Conservation (phyloP, 2,888 invertebrate species). For the Ornithoptera priamus region DNA sequence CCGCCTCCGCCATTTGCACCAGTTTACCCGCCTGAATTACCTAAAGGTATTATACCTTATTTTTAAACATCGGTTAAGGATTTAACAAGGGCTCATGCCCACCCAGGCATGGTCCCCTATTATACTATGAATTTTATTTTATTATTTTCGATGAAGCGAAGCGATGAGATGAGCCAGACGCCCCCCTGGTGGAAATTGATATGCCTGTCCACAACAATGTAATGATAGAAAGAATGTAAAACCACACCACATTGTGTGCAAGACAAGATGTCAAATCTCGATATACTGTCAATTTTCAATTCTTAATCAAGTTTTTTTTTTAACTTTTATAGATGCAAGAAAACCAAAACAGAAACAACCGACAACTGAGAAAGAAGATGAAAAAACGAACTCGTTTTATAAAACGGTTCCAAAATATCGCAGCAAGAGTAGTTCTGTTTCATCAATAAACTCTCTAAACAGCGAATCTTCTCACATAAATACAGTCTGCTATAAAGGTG, state of each 20-base stretch:
- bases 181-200: too few species aligned
- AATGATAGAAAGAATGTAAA: too few species aligned
- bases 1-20: conserved; percentile 61
- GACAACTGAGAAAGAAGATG: conserved; percentile 20
- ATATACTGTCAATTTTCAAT: too few species aligned
- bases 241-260: too few species aligned
- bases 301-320: too few species aligned
- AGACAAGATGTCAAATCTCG: too few species aligned
- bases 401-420: conserved; percentile 56
- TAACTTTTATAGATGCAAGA: conserved; percentile 56
- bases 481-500: conserved; percentile 10
- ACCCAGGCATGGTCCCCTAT: too few species aligned
- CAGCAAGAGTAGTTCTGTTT: conserved; percentile 58
- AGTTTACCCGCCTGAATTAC: conserved; percentile 62
- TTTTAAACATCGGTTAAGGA: background rate
- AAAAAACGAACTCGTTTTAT: conserved; percentile 43
- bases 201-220: too few species aligned
- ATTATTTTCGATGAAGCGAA: too few species aligned
- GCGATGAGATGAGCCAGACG: too few species aligned
- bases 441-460: conserved; percentile 58
- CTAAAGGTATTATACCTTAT: conserved; percentile 51
- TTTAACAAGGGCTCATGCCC: background rate
- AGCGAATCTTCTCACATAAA: conserved; percentile 45
- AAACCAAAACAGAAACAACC: conserved; percentile 25
- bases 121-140: too few species aligned